Conservation (phyloP, 2,888 invertebrate genomes). For the Rotaria magnacalcarata region DNA sequence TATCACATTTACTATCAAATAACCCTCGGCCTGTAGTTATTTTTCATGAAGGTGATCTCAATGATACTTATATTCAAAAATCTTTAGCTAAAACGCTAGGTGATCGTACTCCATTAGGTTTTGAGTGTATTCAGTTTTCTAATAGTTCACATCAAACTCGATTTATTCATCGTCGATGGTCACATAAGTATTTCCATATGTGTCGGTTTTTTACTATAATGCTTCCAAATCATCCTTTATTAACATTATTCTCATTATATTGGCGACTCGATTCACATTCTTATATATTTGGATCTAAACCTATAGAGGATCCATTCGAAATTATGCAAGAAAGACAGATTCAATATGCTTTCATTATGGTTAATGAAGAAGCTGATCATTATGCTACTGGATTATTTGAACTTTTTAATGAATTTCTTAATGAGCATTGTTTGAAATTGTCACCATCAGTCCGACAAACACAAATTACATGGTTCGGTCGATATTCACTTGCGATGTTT, state of each 20-base stretch:
- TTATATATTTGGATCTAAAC: not conserved
- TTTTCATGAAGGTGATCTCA: not conserved
- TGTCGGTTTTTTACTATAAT: not conserved
- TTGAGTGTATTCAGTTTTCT: not conserved
- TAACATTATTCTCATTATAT: not conserved
- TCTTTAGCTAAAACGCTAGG: not conserved
- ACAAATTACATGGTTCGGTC: not conserved
- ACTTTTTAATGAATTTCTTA: not conserved
- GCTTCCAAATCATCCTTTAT: not conserved
- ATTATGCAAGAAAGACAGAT: not conserved
- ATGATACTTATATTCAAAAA: not conserved
- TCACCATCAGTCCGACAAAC: not conserved
- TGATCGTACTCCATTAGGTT: not conserved
- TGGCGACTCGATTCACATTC: constrained; percentile 10
- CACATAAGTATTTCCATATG: not conserved
- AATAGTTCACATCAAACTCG: not conserved
- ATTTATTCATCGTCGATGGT: not conserved
- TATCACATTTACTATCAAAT: not conserved
- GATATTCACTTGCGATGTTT: not conserved
- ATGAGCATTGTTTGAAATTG: not conserved
- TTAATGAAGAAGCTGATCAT: not conserved
- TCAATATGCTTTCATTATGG: constrained; percentile 11
- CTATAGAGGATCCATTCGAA: not conserved
- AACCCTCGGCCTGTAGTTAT: not conserved
- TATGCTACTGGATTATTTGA: not conserved